These are phyloP conservation scores for Mnemiopsis leidyi DNA, from an alignment of 37 sponge, comb jelly and placozoan species.

Conservation along the genomic window DNA sequence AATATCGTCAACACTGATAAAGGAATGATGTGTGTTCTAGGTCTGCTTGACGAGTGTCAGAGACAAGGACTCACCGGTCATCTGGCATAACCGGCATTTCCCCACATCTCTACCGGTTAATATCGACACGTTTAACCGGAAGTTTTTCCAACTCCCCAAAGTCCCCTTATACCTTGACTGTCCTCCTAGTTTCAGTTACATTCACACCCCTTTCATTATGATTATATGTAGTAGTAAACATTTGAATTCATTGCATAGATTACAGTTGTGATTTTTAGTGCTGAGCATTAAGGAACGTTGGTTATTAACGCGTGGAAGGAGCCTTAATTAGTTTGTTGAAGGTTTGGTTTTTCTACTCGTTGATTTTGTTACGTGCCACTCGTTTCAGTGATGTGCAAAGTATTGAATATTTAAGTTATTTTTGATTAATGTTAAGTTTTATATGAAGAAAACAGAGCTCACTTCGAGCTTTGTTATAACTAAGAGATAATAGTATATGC, in stretches of 20 bases:
- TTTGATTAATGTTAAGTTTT: not conserved
- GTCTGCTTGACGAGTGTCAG: constrained; percentile 37
- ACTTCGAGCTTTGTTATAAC: not conserved
- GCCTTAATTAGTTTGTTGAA: no score
- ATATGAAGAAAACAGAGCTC: not conserved
- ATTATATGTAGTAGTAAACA: not conserved
- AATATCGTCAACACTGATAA: not conserved
- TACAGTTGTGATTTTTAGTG: not conserved
- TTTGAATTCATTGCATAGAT: not conserved
- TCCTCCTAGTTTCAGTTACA: not conserved
- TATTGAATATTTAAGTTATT: not conserved
- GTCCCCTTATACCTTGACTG: not conserved
- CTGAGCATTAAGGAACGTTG: not conserved
- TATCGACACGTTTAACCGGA: not conserved
- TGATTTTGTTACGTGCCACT: not conserved
- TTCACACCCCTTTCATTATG: not conserved
- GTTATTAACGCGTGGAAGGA: no score
- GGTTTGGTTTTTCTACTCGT: not conserved
- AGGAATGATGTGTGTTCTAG: constrained; percentile 55
- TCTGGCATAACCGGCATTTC: not conserved
- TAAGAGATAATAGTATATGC: not conserved
- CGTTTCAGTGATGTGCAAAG: not conserved
- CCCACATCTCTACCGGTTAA: not conserved
- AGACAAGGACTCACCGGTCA: not conserved
- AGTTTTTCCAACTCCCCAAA: not conserved